A percentile compares a stretch with the other conserved stretches of the same genome.
Evolutionary conservation across 2,113 vertebrate genomes (phyloP).

Genomic region (Lynx canadensis): DNA sequence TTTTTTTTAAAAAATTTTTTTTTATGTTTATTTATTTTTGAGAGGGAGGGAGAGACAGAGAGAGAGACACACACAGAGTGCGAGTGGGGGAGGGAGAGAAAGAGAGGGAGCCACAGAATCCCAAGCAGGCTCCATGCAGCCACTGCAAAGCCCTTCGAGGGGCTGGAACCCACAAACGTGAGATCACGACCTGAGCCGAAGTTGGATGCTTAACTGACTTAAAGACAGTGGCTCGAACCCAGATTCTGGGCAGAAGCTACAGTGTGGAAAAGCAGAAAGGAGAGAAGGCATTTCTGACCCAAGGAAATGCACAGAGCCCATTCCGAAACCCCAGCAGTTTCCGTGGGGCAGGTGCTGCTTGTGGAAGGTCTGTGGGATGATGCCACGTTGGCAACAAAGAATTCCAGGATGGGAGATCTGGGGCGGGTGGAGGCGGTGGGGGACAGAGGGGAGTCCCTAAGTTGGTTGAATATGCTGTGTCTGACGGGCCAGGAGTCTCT

Average conservation of each 20-base stretch:
- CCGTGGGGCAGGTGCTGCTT: fast-evolving
- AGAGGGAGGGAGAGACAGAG: too few relatives aligned
- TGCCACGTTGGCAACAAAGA: background rate
- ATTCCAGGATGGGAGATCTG: background rate
- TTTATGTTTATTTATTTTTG: background rate
- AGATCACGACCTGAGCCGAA: background rate
- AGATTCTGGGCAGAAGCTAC: background rate
- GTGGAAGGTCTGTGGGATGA: background rate
- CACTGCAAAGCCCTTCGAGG: background rate
- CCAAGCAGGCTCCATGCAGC: background rate
- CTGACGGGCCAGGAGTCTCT: background rate
- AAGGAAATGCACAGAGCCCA: background rate
- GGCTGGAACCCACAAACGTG: background rate
- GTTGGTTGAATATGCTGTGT: background rate
- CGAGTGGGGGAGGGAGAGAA: background rate
- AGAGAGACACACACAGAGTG: background rate
- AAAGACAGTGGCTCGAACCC: background rate
- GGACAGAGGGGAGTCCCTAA: fast-evolving
- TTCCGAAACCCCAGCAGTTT: fast-evolving
- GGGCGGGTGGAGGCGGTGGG: fast-evolving
- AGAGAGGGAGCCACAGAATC: background rate
- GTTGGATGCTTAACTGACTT: background rate
- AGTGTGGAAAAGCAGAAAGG: background rate
- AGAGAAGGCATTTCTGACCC: background rate
- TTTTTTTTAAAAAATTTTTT: background rate